Percentiles rank a stretch among this genome's conserved stretches.
phyloP scores from a whole-genome alignment of 2,888 invertebrate genomes.

The Polyommatus iphigenia region DNA sequence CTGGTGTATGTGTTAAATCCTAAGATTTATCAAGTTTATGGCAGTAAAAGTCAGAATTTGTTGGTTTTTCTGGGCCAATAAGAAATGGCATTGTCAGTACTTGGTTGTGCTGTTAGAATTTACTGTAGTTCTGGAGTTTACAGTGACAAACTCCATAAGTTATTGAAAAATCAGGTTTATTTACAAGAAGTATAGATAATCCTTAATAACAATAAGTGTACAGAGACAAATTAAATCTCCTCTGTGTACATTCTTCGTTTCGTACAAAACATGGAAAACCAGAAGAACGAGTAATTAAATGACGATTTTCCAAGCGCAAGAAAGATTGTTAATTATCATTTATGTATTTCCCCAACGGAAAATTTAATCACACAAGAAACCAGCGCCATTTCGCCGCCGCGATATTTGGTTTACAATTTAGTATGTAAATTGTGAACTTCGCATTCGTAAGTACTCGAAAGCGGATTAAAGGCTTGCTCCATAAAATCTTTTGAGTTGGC shows the following conservation, averaged over 20 bases:
- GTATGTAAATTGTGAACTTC: slow-evolving; percentile 64
- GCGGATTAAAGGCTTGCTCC: slow-evolving; percentile 41
- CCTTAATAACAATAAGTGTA: too few species aligned
- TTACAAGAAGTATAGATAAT: too few species aligned
- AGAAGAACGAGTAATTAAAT: not conserved
- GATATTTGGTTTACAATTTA: slow-evolving; percentile 66
- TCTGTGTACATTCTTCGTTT: not conserved
- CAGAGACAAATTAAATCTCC: too few species aligned
- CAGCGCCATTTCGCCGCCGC: slow-evolving; percentile 3
- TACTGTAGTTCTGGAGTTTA: too few species aligned
- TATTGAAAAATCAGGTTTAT: too few species aligned
- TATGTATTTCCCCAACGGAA: slow-evolving; percentile 15
- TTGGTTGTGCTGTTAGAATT: too few species aligned
- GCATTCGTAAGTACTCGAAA: slow-evolving; percentile 59
- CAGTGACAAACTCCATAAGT: too few species aligned
- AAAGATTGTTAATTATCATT: slow-evolving; percentile 15
- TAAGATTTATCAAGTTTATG: too few species aligned
- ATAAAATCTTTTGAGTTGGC: slow-evolving; percentile 37
- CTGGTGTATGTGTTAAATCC: too few species aligned
- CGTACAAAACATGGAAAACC: not conserved
- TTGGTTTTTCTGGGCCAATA: too few species aligned
- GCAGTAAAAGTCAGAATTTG: too few species aligned
- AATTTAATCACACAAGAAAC: slow-evolving; percentile 17
- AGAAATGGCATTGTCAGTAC: too few species aligned
- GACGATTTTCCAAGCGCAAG: not conserved